Evolutionary conservation across 2,797 vertebrate species (phyloP), one percentile per base, ranked within the genome.

Genomic region (Sarcoramphus papa): DNA sequence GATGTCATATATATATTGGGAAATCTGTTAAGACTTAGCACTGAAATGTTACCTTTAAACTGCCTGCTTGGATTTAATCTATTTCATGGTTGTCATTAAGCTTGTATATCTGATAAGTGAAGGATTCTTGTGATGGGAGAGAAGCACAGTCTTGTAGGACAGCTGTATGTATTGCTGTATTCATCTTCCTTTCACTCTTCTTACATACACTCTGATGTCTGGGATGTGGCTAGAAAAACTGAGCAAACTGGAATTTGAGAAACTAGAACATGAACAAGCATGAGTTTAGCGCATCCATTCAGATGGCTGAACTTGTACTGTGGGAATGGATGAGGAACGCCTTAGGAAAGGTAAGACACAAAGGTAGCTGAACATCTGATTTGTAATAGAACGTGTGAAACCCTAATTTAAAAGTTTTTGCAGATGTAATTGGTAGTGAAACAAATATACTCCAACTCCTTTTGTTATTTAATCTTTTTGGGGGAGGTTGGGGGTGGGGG

Each of bases 91-190:
- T 60, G 6, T 31, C 13, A 45, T 30, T 57, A 78, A 64, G 7
- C 16, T 75, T 25, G 1, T 70, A 9, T 50, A 77, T 23, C 60
- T 74, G 20, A 28, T 75, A 75, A 75, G 1, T 67, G 64, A 75
- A 47, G 15, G 11, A 76, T 15, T 84, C 28, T 68, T 47, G 2
- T 31, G 33, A 14, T 0, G 0, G 5, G 15, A 77, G 7, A 76
- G n/a, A 74, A 83, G 18, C 7, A 30, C 0, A 0, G 5, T 28
- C 47, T 73, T 72, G 7, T 51, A 81, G 25, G 3, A 11, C 10
- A 73, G 35, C 30, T 54, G 14, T 20, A n/a, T 20, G 12, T 45
- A 8, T 23, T 15, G 0, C 30, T 67, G 21, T 40, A 41, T 21
- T 75, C 17, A 40, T 64, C 28, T 20, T 51, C 35, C 20, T 63